These are phyloP conservation scores for Oncorhynchus clarkii DNA, from an alignment of 2,113 vertebrate species.

Conservation along the genomic window DNA sequence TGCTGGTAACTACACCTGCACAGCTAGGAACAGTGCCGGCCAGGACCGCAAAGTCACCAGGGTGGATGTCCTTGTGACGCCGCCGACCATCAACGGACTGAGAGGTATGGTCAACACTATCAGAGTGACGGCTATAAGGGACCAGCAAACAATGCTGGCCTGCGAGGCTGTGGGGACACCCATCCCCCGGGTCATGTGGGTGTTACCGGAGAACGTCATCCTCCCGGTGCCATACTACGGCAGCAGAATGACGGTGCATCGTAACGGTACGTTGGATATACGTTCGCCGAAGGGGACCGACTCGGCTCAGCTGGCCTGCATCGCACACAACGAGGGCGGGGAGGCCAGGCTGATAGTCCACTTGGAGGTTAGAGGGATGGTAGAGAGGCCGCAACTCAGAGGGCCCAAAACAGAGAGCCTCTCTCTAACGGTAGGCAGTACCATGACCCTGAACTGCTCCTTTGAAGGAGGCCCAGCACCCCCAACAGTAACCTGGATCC, in stretches of 20 bases:
- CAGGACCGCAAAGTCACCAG: slow-evolving; percentile 74
- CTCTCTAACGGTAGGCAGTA: slow-evolving; percentile 74
- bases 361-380: slow-evolving; percentile 72
- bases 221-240: slow-evolving; percentile 85
- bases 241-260: slow-evolving; percentile 80
- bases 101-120: slow-evolving; percentile 59
- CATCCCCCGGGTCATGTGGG: slow-evolving; percentile 80
- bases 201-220: slow-evolving; percentile 83
- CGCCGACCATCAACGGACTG: slow-evolving; percentile 81
- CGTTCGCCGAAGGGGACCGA: slow-evolving; percentile 71
- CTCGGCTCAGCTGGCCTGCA: slow-evolving; percentile 77
- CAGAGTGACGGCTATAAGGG: slow-evolving; percentile 66
- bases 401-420: slow-evolving; percentile 71
- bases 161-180: slow-evolving; percentile 82
- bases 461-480: slow-evolving; percentile 58
- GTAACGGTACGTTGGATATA: slow-evolving; percentile 89
- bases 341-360: slow-evolving; percentile 80
- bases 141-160: slow-evolving; percentile 74
- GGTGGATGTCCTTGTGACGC: slow-evolving; percentile 74
- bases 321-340: slow-evolving; percentile 85
- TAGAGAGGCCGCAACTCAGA: slow-evolving; percentile 65
- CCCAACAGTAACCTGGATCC: slow-evolving; percentile 78
- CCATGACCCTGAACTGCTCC: slow-evolving; percentile 85
- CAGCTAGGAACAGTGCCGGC: slow-evolving; percentile 77
- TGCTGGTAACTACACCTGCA: slow-evolving; percentile 88